These are phyloP conservation scores for Prunella fulvescens DNA, from an alignment of 2,113 vertebrate species.

Conservation along the genomic window DNA sequence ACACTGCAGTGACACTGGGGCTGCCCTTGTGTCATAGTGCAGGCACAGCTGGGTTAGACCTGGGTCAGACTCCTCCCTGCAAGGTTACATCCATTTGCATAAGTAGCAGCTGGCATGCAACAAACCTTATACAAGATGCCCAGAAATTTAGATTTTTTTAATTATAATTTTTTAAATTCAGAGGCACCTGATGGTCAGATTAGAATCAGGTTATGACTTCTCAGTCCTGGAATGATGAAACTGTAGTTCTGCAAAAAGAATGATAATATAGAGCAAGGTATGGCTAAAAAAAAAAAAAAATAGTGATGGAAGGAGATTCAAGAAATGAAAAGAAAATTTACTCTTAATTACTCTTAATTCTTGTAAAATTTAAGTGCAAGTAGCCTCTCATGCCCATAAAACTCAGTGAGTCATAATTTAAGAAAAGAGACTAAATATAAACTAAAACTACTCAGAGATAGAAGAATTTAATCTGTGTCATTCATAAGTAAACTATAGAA, in stretches of 20 bases:
- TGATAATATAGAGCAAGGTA: neutral
- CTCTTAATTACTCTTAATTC: neutral
- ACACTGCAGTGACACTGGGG: too few species aligned
- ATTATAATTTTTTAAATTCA: neutral
- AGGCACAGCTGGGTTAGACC: neutral
- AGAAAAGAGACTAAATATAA: neutral
- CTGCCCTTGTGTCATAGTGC: accelerated
- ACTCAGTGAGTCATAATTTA: neutral
- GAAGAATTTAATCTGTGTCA: neutral
- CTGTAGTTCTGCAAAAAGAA: neutral
- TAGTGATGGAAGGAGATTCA: neutral
- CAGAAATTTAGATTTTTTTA: neutral
- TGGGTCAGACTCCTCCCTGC: neutral
- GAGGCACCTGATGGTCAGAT: neutral
- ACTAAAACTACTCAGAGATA: neutral
- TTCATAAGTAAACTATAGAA: neutral
- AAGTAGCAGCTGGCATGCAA: neutral
- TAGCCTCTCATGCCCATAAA: neutral
- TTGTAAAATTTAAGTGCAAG: neutral
- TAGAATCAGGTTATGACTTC: neutral
- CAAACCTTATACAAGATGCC: neutral
- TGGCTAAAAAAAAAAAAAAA: neutral
- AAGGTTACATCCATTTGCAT: neutral
- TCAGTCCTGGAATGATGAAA: neutral
- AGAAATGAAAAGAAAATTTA: neutral